Evolutionary conservation across 2,113 vertebrate species (phyloP).

Genomic region (Trochalopteron elliotii): DNA sequence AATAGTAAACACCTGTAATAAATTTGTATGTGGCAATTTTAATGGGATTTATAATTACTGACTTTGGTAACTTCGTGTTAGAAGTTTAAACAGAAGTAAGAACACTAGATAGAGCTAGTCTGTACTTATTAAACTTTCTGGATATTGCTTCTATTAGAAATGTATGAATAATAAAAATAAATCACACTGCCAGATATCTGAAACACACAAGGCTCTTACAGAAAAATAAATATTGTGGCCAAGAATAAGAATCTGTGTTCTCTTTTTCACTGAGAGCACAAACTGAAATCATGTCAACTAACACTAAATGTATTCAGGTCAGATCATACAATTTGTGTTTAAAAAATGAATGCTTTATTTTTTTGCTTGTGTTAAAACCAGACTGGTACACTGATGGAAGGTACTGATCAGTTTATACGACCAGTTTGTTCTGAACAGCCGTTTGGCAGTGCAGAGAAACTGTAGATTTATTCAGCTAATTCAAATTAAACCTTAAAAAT

Average conservation of each 20-base stretch:
- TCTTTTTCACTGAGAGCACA: background rate
- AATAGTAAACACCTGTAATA: background rate
- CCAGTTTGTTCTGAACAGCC: background rate
- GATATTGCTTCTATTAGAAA: background rate
- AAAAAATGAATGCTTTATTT: background rate
- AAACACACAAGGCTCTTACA: background rate
- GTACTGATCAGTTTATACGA: background rate
- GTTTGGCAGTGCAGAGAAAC: background rate
- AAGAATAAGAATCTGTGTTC: background rate
- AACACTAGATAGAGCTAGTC: background rate
- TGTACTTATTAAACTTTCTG: background rate
- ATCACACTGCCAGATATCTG: background rate
- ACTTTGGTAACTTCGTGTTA: conserved; percentile 4
- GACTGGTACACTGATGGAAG: background rate
- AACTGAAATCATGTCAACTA: background rate
- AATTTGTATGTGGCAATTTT: conserved; percentile 19
- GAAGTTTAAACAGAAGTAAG: conserved; percentile 5
- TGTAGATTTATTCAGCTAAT: background rate
- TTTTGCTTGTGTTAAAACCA: background rate
- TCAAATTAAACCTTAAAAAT: background rate
- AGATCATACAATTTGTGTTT: background rate
- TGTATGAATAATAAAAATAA: background rate
- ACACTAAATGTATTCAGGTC: background rate
- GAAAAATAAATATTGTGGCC: background rate
- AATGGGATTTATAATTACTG: conserved; percentile 18